Base-by-base conservation (phyloP, 2,888 invertebrate genomes). In the Rambutsinella grinnellia region DNA sequence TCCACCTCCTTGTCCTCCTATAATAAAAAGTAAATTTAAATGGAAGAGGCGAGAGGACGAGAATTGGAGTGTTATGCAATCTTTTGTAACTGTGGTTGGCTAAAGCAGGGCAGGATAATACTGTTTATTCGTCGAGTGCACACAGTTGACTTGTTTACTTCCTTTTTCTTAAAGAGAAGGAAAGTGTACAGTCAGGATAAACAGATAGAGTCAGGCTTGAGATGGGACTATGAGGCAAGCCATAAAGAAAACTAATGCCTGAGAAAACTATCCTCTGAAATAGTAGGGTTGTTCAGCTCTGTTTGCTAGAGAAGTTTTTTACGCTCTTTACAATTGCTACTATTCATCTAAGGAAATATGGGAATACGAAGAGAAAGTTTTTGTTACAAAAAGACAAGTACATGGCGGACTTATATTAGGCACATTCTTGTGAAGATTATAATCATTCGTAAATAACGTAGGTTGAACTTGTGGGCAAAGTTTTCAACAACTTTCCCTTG, bases 221-320 rank as follows among this genome's bases (percentile, higher is more conserved):
- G 36, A 36, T 36, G 36, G 36, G 36, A 8, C n/a, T n/a, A n/a
- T 36, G 36, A 13, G 36, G 36, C 6, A 36, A 36, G 71, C 71
- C 56, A 71, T 71, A 71, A 71, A 71, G 71, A 71, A 36, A 60
- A 63, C 71, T 63, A 57, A 53, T 63, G 60, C 68, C 58, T 51
- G 44, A 49, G 46, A 56, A n/a, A n/a, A 36, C 6, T 36, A 36
- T 36, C 13, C 13, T 36, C 36, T 36, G 13, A 36, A 36, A 36
- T 36, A 36, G 13, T 36, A 36, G 5, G 36, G 36, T 13, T 36
- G 36, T 36, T 36, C 36, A 36, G 36, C 6, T 36, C 36, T 36
- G 36, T 36, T 36, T 36, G 36, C 13, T 36, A 13, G 13, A 36
- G 13, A 36, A 36, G 36, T 36, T 36, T 36, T 36, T 36, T 36